A percentile compares a stretch with the other conserved stretches of the same genome.
phyloP scores from a whole-genome alignment of 92 coral and sea anemone species.

The Palythoa heliodiscus region DNA sequence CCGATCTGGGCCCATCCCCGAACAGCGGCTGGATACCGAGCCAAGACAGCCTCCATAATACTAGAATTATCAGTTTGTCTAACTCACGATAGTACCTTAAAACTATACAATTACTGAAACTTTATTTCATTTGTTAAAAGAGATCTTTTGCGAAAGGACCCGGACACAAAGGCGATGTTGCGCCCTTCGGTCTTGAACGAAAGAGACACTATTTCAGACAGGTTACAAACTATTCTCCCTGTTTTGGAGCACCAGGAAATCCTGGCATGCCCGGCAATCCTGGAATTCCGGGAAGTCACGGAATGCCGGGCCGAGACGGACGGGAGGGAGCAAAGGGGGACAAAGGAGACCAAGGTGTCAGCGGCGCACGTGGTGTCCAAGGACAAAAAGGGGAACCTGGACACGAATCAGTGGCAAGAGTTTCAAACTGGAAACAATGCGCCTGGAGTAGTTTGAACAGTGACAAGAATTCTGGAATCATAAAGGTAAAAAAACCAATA shows the following conservation, averaged over 20 bases:
- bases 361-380: not conserved
- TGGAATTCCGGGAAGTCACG: slow-evolving; percentile 32
- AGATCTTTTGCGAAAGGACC: not conserved
- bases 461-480: slow-evolving; percentile 15
- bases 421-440: slow-evolving; percentile 35
- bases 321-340: slow-evolving; percentile 4
- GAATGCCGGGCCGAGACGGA: slow-evolving; percentile 41
- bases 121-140: not conserved
- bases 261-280: slow-evolving; percentile 35
- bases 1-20: too few species aligned
- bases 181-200: slow-evolving; percentile 25
- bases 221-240: not conserved
- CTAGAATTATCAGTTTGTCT: not conserved
- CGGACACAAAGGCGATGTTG: slow-evolving; percentile 21
- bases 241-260: slow-evolving; percentile 22
- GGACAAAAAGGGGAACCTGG: slow-evolving; percentile 21
- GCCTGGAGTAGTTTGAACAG: slow-evolving; percentile 21
- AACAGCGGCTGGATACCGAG: too few species aligned
- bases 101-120: not conserved
- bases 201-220: not conserved
- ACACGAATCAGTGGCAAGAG: not conserved
- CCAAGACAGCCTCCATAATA: too few species aligned
- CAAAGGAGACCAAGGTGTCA: not conserved
- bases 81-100: not conserved
- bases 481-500: slow-evolving; percentile 1